Percentiles rank a stretch among this genome's conserved stretches.
These are phyloP conservation scores for Mycteria americana DNA, from an alignment of 2,797 vertebrate genomes.

Conservation along the genomic window DNA sequence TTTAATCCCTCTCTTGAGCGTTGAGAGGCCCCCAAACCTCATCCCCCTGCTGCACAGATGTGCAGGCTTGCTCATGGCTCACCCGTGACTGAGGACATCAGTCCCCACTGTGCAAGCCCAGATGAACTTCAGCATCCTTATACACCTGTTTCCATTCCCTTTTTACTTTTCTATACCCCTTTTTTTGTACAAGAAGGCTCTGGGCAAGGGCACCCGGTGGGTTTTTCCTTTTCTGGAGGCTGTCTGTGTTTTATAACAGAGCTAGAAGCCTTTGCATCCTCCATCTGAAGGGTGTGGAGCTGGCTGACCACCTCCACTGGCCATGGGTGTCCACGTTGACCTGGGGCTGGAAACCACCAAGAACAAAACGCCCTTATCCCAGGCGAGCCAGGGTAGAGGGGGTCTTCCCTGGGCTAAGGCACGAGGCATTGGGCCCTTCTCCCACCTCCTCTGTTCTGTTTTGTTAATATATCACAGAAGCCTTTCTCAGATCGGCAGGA, in stretches of 20 bases:
- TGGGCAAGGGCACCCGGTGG: background rate
- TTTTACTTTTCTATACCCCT: background rate
- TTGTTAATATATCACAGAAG: background rate
- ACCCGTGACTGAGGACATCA: background rate
- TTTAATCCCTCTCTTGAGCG: background rate
- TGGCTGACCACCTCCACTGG: background rate
- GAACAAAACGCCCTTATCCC: background rate
- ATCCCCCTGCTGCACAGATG: background rate
- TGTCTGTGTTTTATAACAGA: background rate
- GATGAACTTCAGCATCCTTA: background rate
- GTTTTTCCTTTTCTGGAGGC: background rate
- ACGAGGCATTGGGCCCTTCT: background rate
- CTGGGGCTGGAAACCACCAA: background rate
- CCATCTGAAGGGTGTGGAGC: background rate
- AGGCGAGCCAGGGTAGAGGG: background rate
- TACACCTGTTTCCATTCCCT: background rate
- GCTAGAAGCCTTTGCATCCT: background rate
- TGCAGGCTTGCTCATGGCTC: background rate
- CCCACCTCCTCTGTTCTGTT: background rate
- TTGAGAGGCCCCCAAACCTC: background rate
- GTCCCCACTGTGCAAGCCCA: background rate
- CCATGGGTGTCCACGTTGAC: fast-evolving
- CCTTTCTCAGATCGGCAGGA: background rate
- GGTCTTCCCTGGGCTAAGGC: background rate
- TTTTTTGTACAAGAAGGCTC: background rate